Evolutionary conservation across 1,140 invertebrate species (phyloP).

Genomic region (Spodoptera litura): DNA sequence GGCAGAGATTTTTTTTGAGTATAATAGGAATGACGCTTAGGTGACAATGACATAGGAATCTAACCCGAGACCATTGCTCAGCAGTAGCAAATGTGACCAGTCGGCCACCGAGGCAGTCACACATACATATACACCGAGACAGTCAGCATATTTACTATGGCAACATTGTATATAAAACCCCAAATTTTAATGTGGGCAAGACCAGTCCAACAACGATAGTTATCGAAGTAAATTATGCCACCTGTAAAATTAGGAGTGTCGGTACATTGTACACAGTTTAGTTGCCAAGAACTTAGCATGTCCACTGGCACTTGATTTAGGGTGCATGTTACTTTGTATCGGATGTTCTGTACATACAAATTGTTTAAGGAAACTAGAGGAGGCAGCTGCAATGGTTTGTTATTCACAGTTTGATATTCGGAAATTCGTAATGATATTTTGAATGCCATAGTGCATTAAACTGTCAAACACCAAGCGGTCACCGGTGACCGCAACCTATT

Average conservation of each 20-base stretch:
- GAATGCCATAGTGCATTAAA: not conserved
- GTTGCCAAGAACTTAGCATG: conserved; percentile 30
- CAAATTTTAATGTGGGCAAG: not conserved
- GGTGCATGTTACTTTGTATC: conserved; percentile 4
- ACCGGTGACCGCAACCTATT: no score
- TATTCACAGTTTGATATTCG: no score
- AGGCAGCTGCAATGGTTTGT: not conserved
- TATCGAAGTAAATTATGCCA: conserved; percentile 13
- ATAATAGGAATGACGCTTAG: no score
- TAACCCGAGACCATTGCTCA: no score
- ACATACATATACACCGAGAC: no score
- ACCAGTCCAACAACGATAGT: not conserved
- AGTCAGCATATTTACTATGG: no score
- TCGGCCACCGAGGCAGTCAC: no score
- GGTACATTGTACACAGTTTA: not conserved
- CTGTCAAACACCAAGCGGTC: no score
- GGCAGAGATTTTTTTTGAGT: no score
- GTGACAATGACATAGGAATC: no score
- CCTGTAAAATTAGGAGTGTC: conserved; percentile 21
- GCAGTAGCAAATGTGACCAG: no score
- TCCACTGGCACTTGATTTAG: conserved; percentile 21
- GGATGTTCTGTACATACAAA: conserved; percentile 25
- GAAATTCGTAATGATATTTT: not conserved
- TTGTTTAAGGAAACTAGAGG: conserved; percentile 25
- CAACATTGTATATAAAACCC: not conserved